phyloP scores from a whole-genome alignment of 2,797 vertebrate genomes.

The Pempheris klunzingeri region DNA sequence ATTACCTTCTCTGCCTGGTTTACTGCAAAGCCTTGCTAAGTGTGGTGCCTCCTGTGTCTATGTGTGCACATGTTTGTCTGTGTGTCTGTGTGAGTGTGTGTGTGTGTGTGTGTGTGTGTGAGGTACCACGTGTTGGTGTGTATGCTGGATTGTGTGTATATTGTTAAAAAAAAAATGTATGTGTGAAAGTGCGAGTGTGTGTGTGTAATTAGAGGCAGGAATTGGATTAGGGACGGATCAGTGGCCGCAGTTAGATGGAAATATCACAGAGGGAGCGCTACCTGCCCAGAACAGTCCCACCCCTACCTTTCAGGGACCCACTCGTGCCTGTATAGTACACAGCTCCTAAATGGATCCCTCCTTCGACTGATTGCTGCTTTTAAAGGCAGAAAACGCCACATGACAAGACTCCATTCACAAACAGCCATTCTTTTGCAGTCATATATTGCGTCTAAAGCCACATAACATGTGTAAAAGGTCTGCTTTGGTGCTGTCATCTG shows the following conservation, averaged over 20 bases:
- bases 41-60: conserved; percentile 15
- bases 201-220: conserved; percentile 71
- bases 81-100: conserved; percentile 8
- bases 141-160: conserved; percentile 33
- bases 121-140: conserved; percentile 8
- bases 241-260: conserved; percentile 65
- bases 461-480: not conserved
- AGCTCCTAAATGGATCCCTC: conserved; percentile 22
- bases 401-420: conserved; percentile 5
- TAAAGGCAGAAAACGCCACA: conserved; percentile 13
- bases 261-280: conserved; percentile 66
- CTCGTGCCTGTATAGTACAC: conserved; percentile 8
- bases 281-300: conserved; percentile 55
- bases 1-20: conserved; percentile 56
- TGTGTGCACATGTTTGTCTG: not conserved
- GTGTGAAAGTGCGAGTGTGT: conserved; percentile 33
- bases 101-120: conserved; percentile 5
- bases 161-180: conserved; percentile 46
- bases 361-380: conserved; percentile 21
- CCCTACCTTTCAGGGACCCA: conserved; percentile 25
- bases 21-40: conserved; percentile 43
- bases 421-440: not conserved
- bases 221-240: conserved; percentile 83
- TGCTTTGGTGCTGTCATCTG: not conserved
- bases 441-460: not conserved